Evolutionary conservation across 2,113 vertebrate species (phyloP).

Genomic region (Mus spicilegus): DNA sequence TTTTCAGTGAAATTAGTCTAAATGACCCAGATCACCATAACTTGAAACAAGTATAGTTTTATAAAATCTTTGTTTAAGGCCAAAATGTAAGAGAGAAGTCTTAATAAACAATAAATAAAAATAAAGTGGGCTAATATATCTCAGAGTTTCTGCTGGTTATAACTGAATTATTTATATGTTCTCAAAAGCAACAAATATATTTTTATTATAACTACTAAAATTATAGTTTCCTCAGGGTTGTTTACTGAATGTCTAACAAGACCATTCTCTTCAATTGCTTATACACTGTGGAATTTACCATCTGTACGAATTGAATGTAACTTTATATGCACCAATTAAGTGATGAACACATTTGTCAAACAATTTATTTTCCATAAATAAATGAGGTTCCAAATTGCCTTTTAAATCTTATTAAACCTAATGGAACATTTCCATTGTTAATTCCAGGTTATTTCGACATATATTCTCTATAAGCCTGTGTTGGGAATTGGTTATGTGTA

Average conservation of each 20-base stretch:
- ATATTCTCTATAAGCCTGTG: background rate
- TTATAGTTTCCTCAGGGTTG: background rate
- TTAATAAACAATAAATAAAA: background rate
- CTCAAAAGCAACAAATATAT: background rate
- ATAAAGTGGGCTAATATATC: background rate
- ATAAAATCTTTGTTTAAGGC: background rate
- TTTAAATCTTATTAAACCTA: conserved; percentile 24
- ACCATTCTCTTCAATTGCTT: conserved; percentile 5
- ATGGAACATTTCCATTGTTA: background rate
- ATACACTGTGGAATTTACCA: background rate
- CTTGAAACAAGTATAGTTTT: background rate
- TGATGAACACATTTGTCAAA: conserved; percentile 3
- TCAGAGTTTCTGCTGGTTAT: background rate
- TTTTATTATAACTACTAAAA: conserved; percentile 2
- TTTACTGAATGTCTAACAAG: background rate
- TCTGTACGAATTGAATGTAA: background rate
- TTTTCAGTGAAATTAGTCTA: background rate
- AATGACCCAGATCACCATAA: background rate
- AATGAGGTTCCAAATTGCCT: background rate
- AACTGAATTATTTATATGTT: background rate
- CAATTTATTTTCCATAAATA: background rate
- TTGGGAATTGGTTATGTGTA: no score
- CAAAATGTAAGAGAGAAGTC: background rate
- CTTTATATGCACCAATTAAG: background rate
- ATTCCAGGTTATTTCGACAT: background rate